Conservation (phyloP, 2,888 invertebrate genomes). For the Choristoneura rosaceana region DNA sequence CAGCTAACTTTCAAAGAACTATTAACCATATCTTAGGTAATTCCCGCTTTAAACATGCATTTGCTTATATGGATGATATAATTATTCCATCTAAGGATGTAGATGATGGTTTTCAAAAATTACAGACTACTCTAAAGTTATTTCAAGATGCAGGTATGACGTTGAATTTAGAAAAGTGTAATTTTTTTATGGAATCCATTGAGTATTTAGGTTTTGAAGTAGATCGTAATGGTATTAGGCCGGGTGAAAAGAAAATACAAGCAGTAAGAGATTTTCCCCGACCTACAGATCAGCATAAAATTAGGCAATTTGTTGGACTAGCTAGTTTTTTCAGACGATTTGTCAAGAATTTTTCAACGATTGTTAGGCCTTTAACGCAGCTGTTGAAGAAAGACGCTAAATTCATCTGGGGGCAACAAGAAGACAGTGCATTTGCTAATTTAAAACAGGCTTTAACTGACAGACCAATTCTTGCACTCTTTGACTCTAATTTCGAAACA, state of each 20-base stretch:
- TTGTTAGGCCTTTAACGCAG: constrained; percentile 17
- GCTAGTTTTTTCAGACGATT: constrained; percentile 51
- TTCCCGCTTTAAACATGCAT: not conserved
- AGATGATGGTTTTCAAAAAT: not conserved
- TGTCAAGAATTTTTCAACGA: constrained; percentile 42
- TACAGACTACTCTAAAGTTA: not conserved
- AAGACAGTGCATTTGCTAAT: constrained; percentile 26
- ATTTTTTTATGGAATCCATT: constrained; percentile 23
- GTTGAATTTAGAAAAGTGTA: constrained; percentile 23
- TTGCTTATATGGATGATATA: constrained; percentile 29
- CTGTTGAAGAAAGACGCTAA: constrained; percentile 9
- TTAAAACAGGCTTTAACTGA: constrained; percentile 17
- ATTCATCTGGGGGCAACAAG: constrained; percentile 9
- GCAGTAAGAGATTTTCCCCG: constrained; percentile 49
- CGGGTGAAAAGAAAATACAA: constrained; percentile 34
- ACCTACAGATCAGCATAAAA: constrained; percentile 46
- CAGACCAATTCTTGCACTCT: constrained; percentile 12
- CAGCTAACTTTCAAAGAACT: constrained; percentile 9
- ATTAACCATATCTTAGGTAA: constrained; percentile 7
- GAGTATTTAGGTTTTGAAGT: constrained; percentile 30
- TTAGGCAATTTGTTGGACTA: constrained; percentile 50
- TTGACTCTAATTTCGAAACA: constrained; percentile 11
- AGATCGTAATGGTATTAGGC: constrained; percentile 28
- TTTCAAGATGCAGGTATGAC: constrained; percentile 14
- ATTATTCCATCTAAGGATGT: not conserved